Evolutionary conservation across 2,888 invertebrate genomes (phyloP).

Genomic region (Euproctis similis): DNA sequence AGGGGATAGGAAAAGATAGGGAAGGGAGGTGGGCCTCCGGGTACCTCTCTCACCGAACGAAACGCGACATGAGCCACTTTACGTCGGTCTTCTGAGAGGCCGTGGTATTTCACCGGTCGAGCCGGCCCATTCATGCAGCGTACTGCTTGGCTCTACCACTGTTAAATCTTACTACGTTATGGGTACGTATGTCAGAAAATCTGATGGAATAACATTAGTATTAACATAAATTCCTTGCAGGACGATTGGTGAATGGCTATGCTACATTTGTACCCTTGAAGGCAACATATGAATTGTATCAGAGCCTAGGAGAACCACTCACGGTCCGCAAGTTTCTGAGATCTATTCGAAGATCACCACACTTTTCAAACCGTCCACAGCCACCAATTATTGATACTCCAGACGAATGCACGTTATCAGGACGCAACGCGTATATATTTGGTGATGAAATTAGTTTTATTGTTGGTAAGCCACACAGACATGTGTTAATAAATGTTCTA

Average conservation of each 20-base stretch:
- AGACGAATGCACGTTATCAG: constrained; percentile 31
- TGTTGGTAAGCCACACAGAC: constrained; percentile 32
- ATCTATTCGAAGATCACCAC: constrained; percentile 39
- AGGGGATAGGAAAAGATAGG: too few relatives aligned
- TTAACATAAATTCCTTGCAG: constrained; percentile 24
- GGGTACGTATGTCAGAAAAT: too few relatives aligned
- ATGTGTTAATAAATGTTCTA: not conserved
- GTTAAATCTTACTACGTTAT: too few relatives aligned
- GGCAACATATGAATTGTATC: constrained; percentile 58
- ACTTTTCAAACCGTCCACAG: constrained; percentile 27
- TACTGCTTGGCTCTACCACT: too few relatives aligned
- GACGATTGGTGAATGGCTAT: constrained; percentile 42
- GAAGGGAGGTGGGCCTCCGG: too few relatives aligned
- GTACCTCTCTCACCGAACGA: too few relatives aligned
- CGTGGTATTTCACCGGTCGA: too few relatives aligned
- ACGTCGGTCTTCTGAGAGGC: too few relatives aligned
- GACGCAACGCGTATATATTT: constrained; percentile 31
- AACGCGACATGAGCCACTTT: too few relatives aligned
- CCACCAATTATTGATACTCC: constrained; percentile 30
- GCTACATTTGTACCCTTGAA: constrained; percentile 58
- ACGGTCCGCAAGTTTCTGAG: constrained; percentile 53
- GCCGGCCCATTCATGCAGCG: too few relatives aligned
- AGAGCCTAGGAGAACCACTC: constrained; percentile 60
- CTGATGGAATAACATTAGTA: too few relatives aligned
- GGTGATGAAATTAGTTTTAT: constrained; percentile 51